Evolutionary conservation across 2,888 invertebrate species (phyloP).

Genomic region (Sabatieria punctata): DNA sequence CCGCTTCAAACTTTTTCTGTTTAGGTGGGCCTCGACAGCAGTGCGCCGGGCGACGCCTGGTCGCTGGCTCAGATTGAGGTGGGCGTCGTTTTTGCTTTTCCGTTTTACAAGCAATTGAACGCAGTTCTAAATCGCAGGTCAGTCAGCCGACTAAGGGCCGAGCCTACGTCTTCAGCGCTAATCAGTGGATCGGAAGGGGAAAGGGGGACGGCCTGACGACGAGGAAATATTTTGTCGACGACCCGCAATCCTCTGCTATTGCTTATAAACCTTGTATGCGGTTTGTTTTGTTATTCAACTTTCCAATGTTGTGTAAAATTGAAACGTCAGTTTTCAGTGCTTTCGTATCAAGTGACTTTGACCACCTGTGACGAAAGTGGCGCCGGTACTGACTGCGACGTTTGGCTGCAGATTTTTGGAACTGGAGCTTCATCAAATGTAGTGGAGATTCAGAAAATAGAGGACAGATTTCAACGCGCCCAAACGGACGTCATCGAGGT

Average conservation of each 20-base stretch:
- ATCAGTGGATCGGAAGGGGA: not conserved
- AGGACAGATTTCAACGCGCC: not conserved
- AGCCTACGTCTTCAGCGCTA: not conserved
- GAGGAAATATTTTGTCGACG: not conserved
- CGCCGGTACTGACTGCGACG: not conserved
- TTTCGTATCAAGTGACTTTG: not conserved
- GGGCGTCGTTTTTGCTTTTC: no score
- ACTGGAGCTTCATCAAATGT: not conserved
- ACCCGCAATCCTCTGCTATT: not conserved
- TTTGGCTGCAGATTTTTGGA: not conserved
- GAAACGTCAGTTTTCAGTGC: not conserved
- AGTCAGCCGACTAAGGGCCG: not conserved
- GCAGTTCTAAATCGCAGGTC: no score
- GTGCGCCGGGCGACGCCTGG: no score
- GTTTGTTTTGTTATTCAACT: no score
- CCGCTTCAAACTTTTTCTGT: no score
- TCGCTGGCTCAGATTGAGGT: no score
- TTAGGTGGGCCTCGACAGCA: no score
- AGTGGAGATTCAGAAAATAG: not conserved
- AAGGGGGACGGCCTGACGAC: not conserved
- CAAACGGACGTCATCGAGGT: not conserved
- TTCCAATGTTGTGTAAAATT: no score
- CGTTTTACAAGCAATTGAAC: no score
- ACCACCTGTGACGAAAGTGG: not conserved
- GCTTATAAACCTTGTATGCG: not conserved